Conservation (phyloP, 64 coral and sea anemone genomes). For the Anthopleura sola region DNA sequence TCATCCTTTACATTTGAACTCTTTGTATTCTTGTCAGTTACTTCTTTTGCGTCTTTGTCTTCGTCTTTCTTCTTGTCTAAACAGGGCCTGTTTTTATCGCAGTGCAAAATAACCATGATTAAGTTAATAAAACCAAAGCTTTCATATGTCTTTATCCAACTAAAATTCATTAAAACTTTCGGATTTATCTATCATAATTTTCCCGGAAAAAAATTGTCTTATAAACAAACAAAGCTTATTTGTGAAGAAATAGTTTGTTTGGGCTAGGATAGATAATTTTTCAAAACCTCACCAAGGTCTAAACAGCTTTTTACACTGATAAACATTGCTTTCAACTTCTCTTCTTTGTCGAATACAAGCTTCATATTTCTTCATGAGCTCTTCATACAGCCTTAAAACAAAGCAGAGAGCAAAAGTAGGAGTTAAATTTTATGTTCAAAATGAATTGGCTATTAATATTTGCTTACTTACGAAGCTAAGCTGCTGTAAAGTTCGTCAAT, state of each 20-base stretch:
- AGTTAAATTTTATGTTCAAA: neutral
- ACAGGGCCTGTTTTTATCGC: neutral
- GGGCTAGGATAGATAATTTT: neutral
- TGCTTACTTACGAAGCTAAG: slow-evolving; percentile 18
- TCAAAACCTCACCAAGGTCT: slow-evolving; percentile 13
- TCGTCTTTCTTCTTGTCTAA: neutral
- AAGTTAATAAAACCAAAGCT: too few relatives aligned
- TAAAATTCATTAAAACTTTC: too few relatives aligned
- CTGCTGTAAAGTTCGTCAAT: slow-evolving; percentile 6
- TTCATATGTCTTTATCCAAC: too few relatives aligned
- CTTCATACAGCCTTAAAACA: slow-evolving; percentile 6
- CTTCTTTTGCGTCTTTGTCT: neutral
- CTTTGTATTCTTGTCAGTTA: neutral
- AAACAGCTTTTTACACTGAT: neutral
- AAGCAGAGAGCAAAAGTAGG: neutral
- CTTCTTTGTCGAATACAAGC: slow-evolving; percentile 8
- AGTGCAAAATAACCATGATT: neutral
- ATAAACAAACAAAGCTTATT: neutral
- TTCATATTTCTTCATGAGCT: slow-evolving; percentile 14
- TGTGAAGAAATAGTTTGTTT: too few relatives aligned
- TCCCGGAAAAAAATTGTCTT: neutral
- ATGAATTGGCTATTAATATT: neutral
- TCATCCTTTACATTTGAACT: neutral
- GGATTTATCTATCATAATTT: neutral
- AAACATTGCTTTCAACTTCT: neutral